phyloP scores from a whole-genome alignment of 2,113 vertebrate species.

The Apodemus speciosus region DNA sequence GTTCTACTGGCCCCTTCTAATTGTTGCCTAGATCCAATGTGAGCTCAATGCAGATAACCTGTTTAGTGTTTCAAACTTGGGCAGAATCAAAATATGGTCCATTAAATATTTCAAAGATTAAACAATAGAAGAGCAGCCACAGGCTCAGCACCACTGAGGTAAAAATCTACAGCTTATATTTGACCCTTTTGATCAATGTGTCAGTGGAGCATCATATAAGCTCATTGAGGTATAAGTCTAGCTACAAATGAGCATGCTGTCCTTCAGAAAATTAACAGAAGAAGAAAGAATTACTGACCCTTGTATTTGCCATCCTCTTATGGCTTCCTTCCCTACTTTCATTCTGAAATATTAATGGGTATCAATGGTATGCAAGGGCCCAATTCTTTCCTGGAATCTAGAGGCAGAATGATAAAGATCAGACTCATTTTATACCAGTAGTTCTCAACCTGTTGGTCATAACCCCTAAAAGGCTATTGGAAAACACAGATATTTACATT shows the following conservation, averaged over 20 bases:
- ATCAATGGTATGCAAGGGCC: not conserved
- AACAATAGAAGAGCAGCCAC: not conserved
- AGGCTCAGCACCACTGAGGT: not conserved
- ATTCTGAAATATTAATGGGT: not conserved
- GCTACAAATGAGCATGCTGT: slow-evolving; percentile 24
- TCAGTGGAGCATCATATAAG: not conserved
- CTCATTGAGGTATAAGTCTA: not conserved
- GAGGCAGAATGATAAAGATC: not conserved
- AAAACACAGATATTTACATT: not conserved
- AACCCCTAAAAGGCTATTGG: not conserved
- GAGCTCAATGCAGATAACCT: not conserved
- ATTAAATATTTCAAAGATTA: not conserved
- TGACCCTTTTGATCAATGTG: not conserved
- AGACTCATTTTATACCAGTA: not conserved
- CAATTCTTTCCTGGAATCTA: not conserved
- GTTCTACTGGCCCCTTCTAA: not conserved
- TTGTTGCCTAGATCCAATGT: not conserved
- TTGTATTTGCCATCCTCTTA: not conserved
- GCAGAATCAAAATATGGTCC: slow-evolving; percentile 6
- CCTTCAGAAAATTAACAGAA: slow-evolving; percentile 46
- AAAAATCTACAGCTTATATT: not conserved
- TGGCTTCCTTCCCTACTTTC: not conserved
- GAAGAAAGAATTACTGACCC: not conserved
- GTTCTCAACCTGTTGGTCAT: not conserved
- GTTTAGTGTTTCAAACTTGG: not conserved